Evolutionary conservation across 2,113 vertebrate genomes (phyloP), one percentile per base, ranked within the genome.

Genomic region (Tragelaphus scriptus): DNA sequence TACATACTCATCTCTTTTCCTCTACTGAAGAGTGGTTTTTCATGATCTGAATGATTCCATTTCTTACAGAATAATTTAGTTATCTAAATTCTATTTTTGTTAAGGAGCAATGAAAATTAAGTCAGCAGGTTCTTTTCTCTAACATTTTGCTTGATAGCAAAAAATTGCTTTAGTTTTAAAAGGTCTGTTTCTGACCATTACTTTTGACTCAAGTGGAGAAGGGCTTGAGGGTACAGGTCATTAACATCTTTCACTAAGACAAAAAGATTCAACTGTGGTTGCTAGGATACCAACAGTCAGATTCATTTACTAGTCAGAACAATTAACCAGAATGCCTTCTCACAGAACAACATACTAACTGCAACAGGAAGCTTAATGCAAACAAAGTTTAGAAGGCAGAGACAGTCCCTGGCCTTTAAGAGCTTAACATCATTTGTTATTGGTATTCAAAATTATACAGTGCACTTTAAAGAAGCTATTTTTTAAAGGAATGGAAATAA

Each of bases 161-260:
- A 97, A 96, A 97, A 80, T 36, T 47, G 5, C 81, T 85, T 58
- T 89, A n/a, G 28, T 84, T 96, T 96, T 96, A 75, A 94, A 92
- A 88, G 26, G n/a, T 89, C 79, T 91, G n/a, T 55, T 93, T 96
- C 96, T 97, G 82, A 95, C 92, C 61, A 94, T 92, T 96, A 97
- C 89, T 98, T 97, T 95, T 95, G 58, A 89, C 85, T 93, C 47
- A 87, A 84, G 82, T 96, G 79, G n/a, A 97, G 58, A 95, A 91
- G 25, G 61, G 71, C 59, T 56, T 91, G 63, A 96, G 85, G 89
- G 61, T 84, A 56, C 95, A 61, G 90, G 96, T 98, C 91, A 97
- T 96, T 96, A 98, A 80, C 88, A 97, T 92, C 56, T 89, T 96
- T 98, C 90, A 96, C 94, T 89, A 96, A 94, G 88, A 97, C 94